Conservation (phyloP, 1,140 invertebrate genomes). For the Epicauta chinensis region DNA sequence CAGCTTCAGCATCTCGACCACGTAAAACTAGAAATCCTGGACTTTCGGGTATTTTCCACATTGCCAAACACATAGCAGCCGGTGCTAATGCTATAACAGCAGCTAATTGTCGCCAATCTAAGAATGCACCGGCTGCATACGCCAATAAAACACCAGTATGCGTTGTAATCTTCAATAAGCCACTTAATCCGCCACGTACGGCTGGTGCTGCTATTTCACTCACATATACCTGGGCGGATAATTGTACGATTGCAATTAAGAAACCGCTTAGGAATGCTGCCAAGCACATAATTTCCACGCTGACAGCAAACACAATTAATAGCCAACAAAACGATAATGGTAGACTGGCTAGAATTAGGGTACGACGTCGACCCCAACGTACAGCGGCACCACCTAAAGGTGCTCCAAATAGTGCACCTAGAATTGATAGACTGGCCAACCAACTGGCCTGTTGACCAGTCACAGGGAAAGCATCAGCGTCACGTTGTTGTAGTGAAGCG, state of each 20-base stretch:
- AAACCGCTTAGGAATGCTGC: constrained; percentile 74
- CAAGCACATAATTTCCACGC: constrained; percentile 66
- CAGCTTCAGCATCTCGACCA: constrained; percentile 70
- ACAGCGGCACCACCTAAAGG: constrained; percentile 69
- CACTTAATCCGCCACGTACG: constrained; percentile 76
- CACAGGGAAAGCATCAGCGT: constrained; percentile 55
- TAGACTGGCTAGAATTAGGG: constrained; percentile 60
- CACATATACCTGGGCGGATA: constrained; percentile 79
- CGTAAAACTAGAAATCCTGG: constrained; percentile 71
- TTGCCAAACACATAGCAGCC: constrained; percentile 58
- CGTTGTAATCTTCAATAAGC: constrained; percentile 76
- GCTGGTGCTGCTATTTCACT: constrained; percentile 84
- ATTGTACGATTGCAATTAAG: constrained; percentile 69
- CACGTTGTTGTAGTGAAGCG: constrained; percentile 67
- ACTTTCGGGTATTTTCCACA: constrained; percentile 74
- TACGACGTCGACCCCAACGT: constrained; percentile 61
- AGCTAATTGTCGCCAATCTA: constrained; percentile 76
- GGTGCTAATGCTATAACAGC: constrained; percentile 68
- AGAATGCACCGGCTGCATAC: constrained; percentile 71
- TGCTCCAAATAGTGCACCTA: constrained; percentile 72
- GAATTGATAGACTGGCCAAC: constrained; percentile 71
- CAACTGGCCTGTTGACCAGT: constrained; percentile 72
- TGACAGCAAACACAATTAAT: constrained; percentile 64
- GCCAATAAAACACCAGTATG: constrained; percentile 77
- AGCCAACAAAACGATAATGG: constrained; percentile 72